Percentiles rank a stretch among this genome's conserved stretches.
phyloP scores from a whole-genome alignment of 2,888 invertebrate genomes.

The Asteroscopus sphinx region DNA sequence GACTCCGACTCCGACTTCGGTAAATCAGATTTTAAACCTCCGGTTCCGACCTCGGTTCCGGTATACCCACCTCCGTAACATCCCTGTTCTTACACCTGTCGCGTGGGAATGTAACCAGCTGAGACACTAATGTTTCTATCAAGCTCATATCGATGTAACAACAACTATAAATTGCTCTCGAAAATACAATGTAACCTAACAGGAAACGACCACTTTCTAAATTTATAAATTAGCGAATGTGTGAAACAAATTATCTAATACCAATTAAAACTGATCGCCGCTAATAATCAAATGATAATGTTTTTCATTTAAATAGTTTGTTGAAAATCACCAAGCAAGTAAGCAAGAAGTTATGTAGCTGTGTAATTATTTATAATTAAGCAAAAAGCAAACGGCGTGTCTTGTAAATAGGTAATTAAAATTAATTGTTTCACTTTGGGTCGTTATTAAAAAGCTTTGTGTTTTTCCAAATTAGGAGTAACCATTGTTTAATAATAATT shows the following conservation, averaged over 20 bases:
- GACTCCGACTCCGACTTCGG: too few relatives aligned
- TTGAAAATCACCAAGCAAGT: slow-evolving; percentile 72
- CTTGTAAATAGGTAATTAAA: slow-evolving; percentile 65
- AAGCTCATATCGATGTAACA: slow-evolving; percentile 18
- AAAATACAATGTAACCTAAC: slow-evolving; percentile 26
- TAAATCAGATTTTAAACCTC: too few relatives aligned
- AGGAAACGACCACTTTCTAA: slow-evolving; percentile 20
- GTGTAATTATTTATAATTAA: slow-evolving; percentile 73
- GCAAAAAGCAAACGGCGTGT: slow-evolving; percentile 60
- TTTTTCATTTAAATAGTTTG: slow-evolving; percentile 66
- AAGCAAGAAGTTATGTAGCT: slow-evolving; percentile 71
- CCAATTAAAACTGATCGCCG: slow-evolving; percentile 46
- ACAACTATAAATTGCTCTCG: slow-evolving; percentile 33
- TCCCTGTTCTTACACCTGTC: slow-evolving; percentile 40
- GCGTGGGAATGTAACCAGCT: slow-evolving; percentile 33
- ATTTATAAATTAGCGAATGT: slow-evolving; percentile 40
- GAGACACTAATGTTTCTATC: slow-evolving; percentile 28
- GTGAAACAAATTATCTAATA: slow-evolving; percentile 47
- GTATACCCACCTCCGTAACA: too few relatives aligned
- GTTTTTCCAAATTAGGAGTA: slow-evolving; percentile 60
- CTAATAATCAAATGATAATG: slow-evolving; percentile 51
- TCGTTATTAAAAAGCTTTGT: slow-evolving; percentile 57
- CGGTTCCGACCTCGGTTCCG: too few relatives aligned
- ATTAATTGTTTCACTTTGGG: slow-evolving; percentile 60
- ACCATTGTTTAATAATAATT: slow-evolving; percentile 58